These are phyloP conservation scores for Choloepus hoffmanni DNA, from an alignment of 2,113 vertebrate genomes.

Conservation along the genomic window DNA sequence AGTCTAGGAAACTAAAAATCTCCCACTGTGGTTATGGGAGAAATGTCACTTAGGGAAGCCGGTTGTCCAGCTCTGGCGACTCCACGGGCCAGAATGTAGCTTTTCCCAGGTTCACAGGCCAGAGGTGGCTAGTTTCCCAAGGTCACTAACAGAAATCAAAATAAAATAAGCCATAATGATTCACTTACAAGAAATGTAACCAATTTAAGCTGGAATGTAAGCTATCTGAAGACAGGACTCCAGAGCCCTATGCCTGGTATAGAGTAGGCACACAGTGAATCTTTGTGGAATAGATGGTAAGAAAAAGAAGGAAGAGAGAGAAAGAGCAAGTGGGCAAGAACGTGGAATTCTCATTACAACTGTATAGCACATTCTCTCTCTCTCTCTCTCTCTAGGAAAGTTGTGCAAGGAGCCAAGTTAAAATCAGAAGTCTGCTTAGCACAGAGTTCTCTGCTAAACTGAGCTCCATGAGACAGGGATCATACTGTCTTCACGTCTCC, in stretches of 20 bases:
- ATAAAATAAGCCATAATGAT: neutral
- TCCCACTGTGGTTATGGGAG: neutral
- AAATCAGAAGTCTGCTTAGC: neutral
- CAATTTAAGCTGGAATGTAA: neutral
- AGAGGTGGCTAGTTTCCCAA: neutral
- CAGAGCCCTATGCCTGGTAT: neutral
- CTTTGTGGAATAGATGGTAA: neutral
- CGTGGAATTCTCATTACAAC: neutral
- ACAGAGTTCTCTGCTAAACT: neutral
- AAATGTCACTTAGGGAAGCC: neutral
- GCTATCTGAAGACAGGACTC: neutral
- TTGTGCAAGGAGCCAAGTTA: neutral
- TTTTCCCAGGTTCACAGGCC: neutral
- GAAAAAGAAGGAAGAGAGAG: neutral
- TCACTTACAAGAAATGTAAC: neutral
- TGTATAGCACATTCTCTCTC: neutral
- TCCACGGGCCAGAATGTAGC: neutral
- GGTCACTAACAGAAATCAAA: neutral
- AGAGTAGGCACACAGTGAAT: neutral
- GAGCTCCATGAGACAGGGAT: neutral
- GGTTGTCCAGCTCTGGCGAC: neutral
- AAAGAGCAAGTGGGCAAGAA: neutral
- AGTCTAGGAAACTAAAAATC: neutral
- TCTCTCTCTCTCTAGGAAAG: neutral
- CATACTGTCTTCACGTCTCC: neutral